Percentiles rank a stretch among this genome's conserved stretches.
phyloP scores from a whole-genome alignment of 1,140 invertebrate species.

The Drosophila elegans region DNA sequence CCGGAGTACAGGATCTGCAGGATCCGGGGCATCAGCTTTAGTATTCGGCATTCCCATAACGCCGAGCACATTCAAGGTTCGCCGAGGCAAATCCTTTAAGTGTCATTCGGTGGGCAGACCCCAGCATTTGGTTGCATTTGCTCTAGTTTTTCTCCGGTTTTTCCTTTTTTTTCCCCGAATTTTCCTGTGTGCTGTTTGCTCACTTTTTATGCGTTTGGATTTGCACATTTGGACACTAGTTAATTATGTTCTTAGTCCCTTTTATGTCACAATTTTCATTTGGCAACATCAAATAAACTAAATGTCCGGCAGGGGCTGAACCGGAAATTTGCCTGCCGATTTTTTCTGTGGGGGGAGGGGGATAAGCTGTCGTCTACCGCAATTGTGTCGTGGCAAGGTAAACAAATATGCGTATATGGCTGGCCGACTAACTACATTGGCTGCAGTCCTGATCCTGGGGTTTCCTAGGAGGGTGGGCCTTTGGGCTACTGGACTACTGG shows the following conservation, averaged over 20 bases:
- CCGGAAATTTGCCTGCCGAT: conserved; percentile 16
- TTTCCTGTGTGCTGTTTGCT: conserved; percentile 49
- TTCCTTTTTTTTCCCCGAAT: conserved; percentile 2
- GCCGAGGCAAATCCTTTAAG: conserved; percentile 72
- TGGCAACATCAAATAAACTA: conserved; percentile 82
- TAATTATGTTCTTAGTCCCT: conserved; percentile 84
- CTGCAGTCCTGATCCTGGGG: conserved; percentile 54
- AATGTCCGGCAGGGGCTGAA: conserved; percentile 55
- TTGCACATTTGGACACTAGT: conserved; percentile 80
- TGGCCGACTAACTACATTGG: conserved; percentile 70
- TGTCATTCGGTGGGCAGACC: conserved; percentile 58
- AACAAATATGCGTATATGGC: conserved; percentile 73
- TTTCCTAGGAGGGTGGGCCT: conserved; percentile 21
- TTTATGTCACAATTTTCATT: conserved; percentile 84
- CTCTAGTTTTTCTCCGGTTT: conserved; percentile 22
- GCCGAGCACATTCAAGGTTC: conserved; percentile 59
- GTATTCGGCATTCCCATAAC: conserved; percentile 43
- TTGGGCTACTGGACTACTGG: background rate
- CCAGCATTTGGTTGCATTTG: conserved; percentile 42
- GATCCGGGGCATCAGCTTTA: conserved; percentile 2
- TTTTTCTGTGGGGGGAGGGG: conserved; percentile 12
- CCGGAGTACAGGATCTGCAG: background rate
- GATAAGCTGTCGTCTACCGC: conserved; percentile 55
- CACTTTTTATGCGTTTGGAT: conserved; percentile 79
- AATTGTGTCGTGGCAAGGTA: conserved; percentile 83